A percentile compares a stretch with the other conserved stretches of the same genome.
Evolutionary conservation across 2,797 vertebrate genomes (phyloP).

Genomic region (Triplophysa yarkandensis): DNA sequence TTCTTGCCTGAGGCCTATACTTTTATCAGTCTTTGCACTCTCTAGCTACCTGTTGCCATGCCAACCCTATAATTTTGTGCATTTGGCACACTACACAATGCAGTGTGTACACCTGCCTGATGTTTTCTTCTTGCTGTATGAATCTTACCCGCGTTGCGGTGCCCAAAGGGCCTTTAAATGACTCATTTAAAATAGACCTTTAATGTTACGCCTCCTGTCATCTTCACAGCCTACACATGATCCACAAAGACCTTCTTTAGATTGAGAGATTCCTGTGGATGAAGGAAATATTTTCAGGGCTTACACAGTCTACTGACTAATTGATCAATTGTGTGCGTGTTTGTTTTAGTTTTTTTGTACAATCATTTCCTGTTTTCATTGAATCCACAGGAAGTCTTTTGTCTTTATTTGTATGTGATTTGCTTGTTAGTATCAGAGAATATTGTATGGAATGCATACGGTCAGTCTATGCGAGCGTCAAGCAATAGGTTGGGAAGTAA

Average conservation of each 20-base stretch:
- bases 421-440: constrained; percentile 2
- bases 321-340: constrained; percentile 22
- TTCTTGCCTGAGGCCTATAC: constrained; percentile 48
- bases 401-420: background rate
- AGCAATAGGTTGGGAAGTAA: constrained; percentile 23
- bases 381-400: background rate
- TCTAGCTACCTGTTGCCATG: constrained; percentile 62
- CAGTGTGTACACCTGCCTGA: constrained; percentile 41
- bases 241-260: constrained; percentile 43
- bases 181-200: constrained; percentile 41
- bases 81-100: constrained; percentile 39
- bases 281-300: constrained; percentile 8
- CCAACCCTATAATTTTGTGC: constrained; percentile 52
- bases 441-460: background rate
- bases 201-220: constrained; percentile 39
- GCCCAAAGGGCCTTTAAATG: constrained; percentile 41
- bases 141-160: constrained; percentile 42
- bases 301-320: constrained; percentile 20
- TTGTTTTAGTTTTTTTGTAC: background rate
- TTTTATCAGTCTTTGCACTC: constrained; percentile 46
- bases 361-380: background rate
- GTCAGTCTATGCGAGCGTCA: constrained; percentile 15
- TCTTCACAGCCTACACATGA: constrained; percentile 31
- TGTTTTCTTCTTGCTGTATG: constrained; percentile 7
- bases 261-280: background rate